phyloP scores from a whole-genome alignment of 1,140 invertebrate species.

The Maconellicoccus hirsutus region DNA sequence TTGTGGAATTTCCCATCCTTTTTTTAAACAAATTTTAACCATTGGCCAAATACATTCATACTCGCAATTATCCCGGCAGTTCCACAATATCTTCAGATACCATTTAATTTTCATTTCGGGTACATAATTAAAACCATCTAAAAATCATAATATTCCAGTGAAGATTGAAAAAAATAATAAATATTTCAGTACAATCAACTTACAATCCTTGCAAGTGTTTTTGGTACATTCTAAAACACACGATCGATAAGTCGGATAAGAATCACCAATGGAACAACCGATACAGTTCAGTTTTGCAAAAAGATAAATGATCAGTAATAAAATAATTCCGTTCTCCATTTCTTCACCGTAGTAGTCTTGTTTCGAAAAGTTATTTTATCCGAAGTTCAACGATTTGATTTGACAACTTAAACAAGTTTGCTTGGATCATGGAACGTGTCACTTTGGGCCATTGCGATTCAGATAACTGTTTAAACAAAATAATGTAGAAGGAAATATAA shows the following conservation, averaged over 20 bases:
- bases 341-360: too few relatives aligned
- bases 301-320: background rate
- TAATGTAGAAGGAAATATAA: too few relatives aligned
- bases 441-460: too few relatives aligned
- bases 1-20: slow-evolving; percentile 64
- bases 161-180: slow-evolving; percentile 27
- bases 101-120: slow-evolving; percentile 39
- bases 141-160: slow-evolving; percentile 30
- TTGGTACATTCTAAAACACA: slow-evolving; percentile 30
- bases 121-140: slow-evolving; percentile 46
- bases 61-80: slow-evolving; percentile 67
- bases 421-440: too few relatives aligned
- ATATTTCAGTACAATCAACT: slow-evolving; percentile 24
- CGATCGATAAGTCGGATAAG: slow-evolving; percentile 30
- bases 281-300: background rate
- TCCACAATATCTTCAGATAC: slow-evolving; percentile 51
- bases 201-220: slow-evolving; percentile 30
- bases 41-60: slow-evolving; percentile 92
- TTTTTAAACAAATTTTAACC: slow-evolving; percentile 58
- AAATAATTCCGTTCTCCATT: background rate
- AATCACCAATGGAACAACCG: slow-evolving; percentile 29
- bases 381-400: too few relatives aligned
- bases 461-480: too few relatives aligned
- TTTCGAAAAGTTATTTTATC: too few relatives aligned
- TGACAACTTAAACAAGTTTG: too few relatives aligned